These are phyloP conservation scores for Globodera ellingtonae DNA, from an alignment of 1,140 invertebrate genomes.

Conservation along the genomic window DNA sequence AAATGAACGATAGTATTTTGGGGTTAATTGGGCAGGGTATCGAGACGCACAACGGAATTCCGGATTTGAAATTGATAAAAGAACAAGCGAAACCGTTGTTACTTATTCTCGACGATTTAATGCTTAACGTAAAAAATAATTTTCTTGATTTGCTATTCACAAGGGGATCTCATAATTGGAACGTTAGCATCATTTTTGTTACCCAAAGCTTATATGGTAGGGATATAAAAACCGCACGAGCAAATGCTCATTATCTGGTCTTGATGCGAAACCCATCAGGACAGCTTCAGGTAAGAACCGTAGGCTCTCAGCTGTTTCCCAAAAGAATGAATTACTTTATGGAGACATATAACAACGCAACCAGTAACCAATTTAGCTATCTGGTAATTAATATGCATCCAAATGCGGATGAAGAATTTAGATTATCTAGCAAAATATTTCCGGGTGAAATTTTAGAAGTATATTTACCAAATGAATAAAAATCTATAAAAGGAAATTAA, in stretches of 20 bases:
- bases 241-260: conserved; percentile 14
- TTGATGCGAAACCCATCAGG: neutral
- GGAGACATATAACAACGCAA: neutral
- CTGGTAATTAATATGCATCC: neutral
- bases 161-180: neutral
- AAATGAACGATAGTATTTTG: neutral
- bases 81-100: neutral
- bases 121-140: conserved; percentile 6
- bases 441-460: neutral
- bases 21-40: neutral
- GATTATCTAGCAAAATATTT: neutral
- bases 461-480: too few relatives aligned
- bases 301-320: conserved; percentile 5
- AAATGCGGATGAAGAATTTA: neutral
- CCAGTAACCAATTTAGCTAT: neutral
- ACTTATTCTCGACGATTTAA: conserved; percentile 4
- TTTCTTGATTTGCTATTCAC: conserved; percentile 5
- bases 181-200: conserved; percentile 3
- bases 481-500: too few relatives aligned
- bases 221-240: conserved; percentile 3
- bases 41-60: neutral
- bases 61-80: neutral
- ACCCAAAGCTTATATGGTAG: neutral
- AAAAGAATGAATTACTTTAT: neutral
- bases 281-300: neutral